Conservation (phyloP, 2,888 invertebrate genomes). For the Ferdinandea cuprea region DNA sequence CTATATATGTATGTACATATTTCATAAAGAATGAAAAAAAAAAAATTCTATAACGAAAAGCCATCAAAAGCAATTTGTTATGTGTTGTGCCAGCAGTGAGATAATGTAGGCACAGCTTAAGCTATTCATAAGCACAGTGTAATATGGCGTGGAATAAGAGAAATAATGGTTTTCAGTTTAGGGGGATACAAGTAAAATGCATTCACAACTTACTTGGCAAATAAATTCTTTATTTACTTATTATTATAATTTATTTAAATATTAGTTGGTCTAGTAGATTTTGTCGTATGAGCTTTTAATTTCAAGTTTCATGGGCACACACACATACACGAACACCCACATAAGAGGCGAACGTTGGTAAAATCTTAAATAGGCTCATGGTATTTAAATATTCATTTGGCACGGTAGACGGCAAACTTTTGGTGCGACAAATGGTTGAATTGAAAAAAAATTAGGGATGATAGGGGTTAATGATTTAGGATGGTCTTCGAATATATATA, state of each 20-base stretch:
- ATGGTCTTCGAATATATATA: too few relatives aligned
- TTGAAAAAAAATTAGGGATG: too few relatives aligned
- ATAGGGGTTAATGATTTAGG: too few relatives aligned
- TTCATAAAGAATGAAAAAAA: too few relatives aligned
- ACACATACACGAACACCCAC: not conserved
- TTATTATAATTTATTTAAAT: constrained; percentile 8
- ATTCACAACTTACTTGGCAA: constrained; percentile 32
- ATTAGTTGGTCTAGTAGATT: not conserved
- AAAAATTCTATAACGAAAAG: constrained; percentile 71
- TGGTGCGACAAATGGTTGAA: not conserved
- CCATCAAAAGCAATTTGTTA: constrained; percentile 73
- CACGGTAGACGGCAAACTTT: not conserved
- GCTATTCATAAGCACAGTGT: constrained; percentile 62
- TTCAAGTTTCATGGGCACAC: constrained; percentile 11
- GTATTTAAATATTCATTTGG: constrained; percentile 26
- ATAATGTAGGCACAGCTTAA: constrained; percentile 67
- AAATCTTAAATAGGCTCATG: constrained; percentile 4
- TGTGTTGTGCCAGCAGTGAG: constrained; percentile 34
- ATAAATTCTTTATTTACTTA: constrained; percentile 46
- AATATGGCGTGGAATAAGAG: constrained; percentile 55
- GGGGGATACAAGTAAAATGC: constrained; percentile 21
- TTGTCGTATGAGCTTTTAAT: constrained; percentile 58
- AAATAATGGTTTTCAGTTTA: constrained; percentile 38
- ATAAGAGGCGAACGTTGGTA: constrained; percentile 5
- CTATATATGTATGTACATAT: too few relatives aligned